Conservation (phyloP, 2,888 invertebrate genomes). For the Nemoura dubitans region DNA sequence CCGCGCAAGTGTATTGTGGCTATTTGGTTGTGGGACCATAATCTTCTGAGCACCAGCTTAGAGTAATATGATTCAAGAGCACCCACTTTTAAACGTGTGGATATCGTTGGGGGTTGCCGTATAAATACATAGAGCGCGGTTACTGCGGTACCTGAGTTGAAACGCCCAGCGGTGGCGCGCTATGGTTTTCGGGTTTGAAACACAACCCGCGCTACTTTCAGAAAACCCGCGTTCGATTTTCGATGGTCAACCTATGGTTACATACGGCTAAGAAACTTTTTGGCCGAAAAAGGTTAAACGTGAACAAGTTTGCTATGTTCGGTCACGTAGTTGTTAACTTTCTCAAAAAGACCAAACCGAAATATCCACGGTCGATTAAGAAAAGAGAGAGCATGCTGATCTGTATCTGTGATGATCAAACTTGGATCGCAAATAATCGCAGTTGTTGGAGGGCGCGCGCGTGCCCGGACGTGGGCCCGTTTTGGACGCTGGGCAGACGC, state of each 20-base stretch:
- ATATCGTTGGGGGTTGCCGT: not conserved
- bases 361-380: not conserved
- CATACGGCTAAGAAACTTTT: not conserved
- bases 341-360: not conserved
- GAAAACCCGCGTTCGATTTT: not conserved
- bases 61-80: not conserved
- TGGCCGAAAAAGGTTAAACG: not conserved
- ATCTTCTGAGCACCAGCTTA: not conserved
- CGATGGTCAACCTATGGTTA: not conserved
- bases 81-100: not conserved
- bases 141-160: not conserved
- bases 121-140: not conserved
- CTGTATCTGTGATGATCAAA: not conserved
- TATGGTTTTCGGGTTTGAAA: not conserved
- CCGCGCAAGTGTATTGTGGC: not conserved
- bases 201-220: not conserved
- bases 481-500: not conserved
- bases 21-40: not conserved
- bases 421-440: not conserved
- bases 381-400: not conserved
- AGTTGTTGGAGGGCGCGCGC: not conserved
- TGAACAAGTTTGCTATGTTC: not conserved
- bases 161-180: not conserved
- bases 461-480: not conserved
- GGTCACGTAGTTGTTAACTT: constrained; percentile 2